Percentiles rank a stretch among this genome's conserved stretches.
Evolutionary conservation across 1,140 invertebrate species (phyloP).

Genomic region (Drosophila mojavensis): DNA sequence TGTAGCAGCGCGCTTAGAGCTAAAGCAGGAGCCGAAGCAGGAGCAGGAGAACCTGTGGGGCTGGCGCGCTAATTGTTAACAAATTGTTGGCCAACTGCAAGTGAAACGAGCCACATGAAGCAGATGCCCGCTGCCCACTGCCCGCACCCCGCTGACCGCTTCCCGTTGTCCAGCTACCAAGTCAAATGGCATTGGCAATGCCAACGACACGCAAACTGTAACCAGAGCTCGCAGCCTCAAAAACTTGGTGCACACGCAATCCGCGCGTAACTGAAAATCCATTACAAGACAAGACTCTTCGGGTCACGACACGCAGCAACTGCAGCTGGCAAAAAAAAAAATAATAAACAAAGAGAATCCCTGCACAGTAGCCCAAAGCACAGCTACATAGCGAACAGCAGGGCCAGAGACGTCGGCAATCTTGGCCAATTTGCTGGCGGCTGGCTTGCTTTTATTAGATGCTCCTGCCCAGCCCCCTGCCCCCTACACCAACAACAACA

Average conservation of each 20-base stretch:
- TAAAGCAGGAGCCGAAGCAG: constrained; percentile 11
- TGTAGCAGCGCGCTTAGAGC: constrained; percentile 58
- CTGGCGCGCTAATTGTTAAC: constrained; percentile 73
- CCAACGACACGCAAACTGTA: constrained; percentile 50
- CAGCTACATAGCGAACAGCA: background rate
- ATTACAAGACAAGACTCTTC: constrained; percentile 46
- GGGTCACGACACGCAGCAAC: constrained; percentile 48
- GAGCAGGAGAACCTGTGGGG: background rate
- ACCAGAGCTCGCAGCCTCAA: background rate
- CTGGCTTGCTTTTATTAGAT: constrained; percentile 38
- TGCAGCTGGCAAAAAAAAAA: background rate
- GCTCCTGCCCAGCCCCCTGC: background rate
- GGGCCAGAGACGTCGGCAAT: constrained; percentile 7
- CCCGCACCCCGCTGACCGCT: background rate
- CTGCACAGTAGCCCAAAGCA: constrained; percentile 33
- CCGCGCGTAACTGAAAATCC: constrained; percentile 71
- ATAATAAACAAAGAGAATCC: too few relatives aligned
- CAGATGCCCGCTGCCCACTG: background rate
- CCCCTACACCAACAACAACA: background rate
- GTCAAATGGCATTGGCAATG: constrained; percentile 12
- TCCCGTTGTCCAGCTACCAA: background rate
- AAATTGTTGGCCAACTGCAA: constrained; percentile 66
- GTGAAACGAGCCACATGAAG: constrained; percentile 9
- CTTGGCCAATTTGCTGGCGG: constrained; percentile 22
- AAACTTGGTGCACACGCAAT: constrained; percentile 56